Conservation (phyloP, 2,888 invertebrate species). For the Idaea aversata region DNA sequence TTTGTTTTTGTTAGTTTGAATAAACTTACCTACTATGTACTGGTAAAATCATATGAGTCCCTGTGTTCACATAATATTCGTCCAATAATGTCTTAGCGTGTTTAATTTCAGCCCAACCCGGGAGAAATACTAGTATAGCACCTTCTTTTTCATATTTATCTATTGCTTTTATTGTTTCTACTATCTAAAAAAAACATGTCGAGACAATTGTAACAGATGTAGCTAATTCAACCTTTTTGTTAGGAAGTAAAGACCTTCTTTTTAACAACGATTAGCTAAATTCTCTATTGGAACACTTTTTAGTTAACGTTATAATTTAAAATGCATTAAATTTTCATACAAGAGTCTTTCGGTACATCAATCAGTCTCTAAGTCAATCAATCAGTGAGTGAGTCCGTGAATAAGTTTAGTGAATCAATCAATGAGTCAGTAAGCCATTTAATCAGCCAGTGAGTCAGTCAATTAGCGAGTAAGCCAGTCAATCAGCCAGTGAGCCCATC, state of each 20-base stretch:
- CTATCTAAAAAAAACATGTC: conserved; percentile 47
- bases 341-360: no score
- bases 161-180: conserved; percentile 79
- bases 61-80: conserved; percentile 38
- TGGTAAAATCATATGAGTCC: conserved; percentile 64
- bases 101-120: conserved; percentile 87
- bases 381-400: no score
- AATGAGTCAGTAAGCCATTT: not conserved
- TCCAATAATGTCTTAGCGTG: conserved; percentile 72
- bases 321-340: no score
- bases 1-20: no score
- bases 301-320: no score
- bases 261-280: no score
- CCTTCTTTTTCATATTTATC: conserved; percentile 80
- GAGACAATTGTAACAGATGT: not conserved
- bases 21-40: conserved; percentile 78
- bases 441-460: no score
- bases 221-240: no score
- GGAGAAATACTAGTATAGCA: conserved; percentile 86
- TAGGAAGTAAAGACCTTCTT: no score
- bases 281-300: no score
- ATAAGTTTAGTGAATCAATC: not conserved
- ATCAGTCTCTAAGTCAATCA: no score
- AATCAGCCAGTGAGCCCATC: not conserved
- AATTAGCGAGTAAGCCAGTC: not conserved